Base-by-base conservation (phyloP, 2,113 vertebrate genomes). In the Recurvirostra avosetta region DNA sequence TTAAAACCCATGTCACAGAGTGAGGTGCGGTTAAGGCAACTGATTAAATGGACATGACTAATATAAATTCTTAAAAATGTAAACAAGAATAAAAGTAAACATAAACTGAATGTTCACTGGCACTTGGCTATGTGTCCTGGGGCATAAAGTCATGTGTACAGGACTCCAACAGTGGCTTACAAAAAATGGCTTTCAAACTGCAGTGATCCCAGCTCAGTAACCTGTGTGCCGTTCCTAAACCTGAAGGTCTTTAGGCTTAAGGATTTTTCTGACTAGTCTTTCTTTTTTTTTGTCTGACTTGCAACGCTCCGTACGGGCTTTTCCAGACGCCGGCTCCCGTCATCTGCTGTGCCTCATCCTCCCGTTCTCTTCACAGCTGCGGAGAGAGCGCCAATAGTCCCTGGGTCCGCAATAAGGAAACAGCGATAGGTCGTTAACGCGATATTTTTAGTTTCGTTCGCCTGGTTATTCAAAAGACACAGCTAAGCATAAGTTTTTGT, bases 101-200 rank as follows among this genome's bases (percentile, higher is more conserved):
- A 7, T 23, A 74, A 78, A 66, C 71, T 32, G 47, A 90, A 9
- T 49, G 53, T 88, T 88, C 8, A 1, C 47, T 50, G 59, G 63
- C 21, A 15, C 61, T 70, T 9, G 7, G 14, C 3, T 41, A 4
- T 16, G 40, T 65, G 40, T 65, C 22, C 27, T 2, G 6, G 23
- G 40, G 43, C 49, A 34, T 71, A 90, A 91, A 97, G 92, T 92
- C 9, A 14, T 50, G 61, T 75, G 29, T 94, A 40, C 70, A 17
- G 59, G 94, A 97, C 97, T 97, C 97, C 16, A 8, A 38, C 65
- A 78, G 98, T 94, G 93, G 88, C 94, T 97, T 97, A 74, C 94
- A 5, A 76, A 95, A 98, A 98, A 96, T 93, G 88, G 91, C 94
- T 97, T 98, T 97, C 45, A 91, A 83, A 95, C 97, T 95, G 88